Percentiles rank a stretch among this genome's conserved stretches.
These are phyloP conservation scores for Phenganax marumi DNA, from an alignment of 92 coral and sea anemone species.

Conservation along the genomic window DNA sequence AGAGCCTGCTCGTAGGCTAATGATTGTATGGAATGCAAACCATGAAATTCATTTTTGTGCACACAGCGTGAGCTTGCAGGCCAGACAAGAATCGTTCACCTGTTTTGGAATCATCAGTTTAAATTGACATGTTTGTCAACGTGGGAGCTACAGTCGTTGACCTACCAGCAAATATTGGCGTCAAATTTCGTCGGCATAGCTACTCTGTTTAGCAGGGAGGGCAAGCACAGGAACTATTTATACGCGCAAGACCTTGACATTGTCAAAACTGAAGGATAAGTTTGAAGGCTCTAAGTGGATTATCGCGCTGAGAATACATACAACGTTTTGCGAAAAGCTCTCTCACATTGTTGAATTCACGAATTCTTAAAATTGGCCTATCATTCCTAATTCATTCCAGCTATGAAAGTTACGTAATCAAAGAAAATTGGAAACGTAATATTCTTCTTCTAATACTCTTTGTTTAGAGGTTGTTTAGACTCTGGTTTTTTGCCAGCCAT, in stretches of 20 bases:
- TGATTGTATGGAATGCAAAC: not conserved
- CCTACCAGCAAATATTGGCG: not conserved
- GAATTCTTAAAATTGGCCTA: too few relatives aligned
- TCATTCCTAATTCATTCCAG: too few relatives aligned
- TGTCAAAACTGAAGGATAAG: slow-evolving; percentile 9
- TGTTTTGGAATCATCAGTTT: not conserved
- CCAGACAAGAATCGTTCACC: not conserved
- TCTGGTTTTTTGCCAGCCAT: too few relatives aligned
- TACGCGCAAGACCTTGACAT: not conserved
- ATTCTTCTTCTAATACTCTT: too few relatives aligned
- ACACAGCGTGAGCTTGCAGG: not conserved
- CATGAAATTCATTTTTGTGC: not conserved
- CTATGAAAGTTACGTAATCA: too few relatives aligned
- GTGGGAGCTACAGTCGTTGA: slow-evolving; percentile 18
- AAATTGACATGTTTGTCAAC: slow-evolving; percentile 24
- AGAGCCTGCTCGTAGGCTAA: not conserved
- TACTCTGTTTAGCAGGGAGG: not conserved
- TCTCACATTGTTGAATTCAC: too few relatives aligned
- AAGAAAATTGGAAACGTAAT: too few relatives aligned
- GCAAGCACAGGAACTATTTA: not conserved
- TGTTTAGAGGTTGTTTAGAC: too few relatives aligned
- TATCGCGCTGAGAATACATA: not conserved
- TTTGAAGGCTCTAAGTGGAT: not conserved
- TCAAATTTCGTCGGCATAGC: slow-evolving; percentile 2
- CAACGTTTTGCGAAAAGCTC: not conserved